Conservation (phyloP, 2,797 vertebrate species). For the Leptodactylus fallax region DNA sequence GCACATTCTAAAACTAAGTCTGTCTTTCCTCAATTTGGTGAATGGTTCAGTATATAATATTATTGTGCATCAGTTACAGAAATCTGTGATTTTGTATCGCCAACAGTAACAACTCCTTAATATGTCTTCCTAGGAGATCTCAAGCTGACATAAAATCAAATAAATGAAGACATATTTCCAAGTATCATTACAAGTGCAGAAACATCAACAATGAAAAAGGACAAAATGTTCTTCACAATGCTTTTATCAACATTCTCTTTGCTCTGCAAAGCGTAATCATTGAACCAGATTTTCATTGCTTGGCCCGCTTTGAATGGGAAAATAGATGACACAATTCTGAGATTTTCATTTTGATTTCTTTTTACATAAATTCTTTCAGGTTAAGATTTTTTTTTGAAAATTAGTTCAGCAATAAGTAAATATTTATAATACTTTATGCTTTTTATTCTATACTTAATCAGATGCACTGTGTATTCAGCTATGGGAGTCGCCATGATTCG, state of each 20-base stretch:
- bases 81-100: not conserved
- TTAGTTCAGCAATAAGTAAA: not conserved
- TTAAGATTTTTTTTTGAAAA: not conserved
- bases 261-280: not conserved
- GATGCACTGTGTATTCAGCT: no score
- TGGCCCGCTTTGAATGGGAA: not conserved
- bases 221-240: not conserved
- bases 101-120: not conserved
- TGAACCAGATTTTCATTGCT: not conserved
- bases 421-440: not conserved
- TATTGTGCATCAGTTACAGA: not conserved
- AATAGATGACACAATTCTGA: not conserved
- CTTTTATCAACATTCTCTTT: not conserved
- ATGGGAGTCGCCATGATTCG: no score
- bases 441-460: not conserved
- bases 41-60: not conserved
- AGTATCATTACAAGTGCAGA: not conserved
- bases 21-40: not conserved
- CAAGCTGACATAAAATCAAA: not conserved
- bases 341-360: not conserved
- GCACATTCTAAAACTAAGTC: not conserved
- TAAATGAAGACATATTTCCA: constrained; percentile 9
- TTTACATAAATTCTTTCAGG: not conserved
- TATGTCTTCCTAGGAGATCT: not conserved
- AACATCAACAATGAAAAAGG: not conserved